These are phyloP conservation scores for Lathamus discolor DNA, from an alignment of 2,113 vertebrate genomes.

Conservation along the genomic window DNA sequence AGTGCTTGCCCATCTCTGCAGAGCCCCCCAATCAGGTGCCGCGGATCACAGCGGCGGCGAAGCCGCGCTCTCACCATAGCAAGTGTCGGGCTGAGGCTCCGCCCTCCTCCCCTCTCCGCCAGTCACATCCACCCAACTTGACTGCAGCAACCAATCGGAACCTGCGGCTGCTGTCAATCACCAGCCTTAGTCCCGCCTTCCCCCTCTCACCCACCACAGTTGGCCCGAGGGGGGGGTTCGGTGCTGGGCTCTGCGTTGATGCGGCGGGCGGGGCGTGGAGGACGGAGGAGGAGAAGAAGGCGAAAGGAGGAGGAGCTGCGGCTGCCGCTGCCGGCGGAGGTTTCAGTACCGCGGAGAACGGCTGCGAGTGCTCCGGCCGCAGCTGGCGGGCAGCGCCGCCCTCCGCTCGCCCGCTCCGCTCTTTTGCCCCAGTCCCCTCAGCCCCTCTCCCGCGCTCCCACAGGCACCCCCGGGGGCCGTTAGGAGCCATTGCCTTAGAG, in stretches of 20 bases:
- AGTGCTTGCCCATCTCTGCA: fast-evolving
- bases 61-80: background rate
- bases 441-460: background rate
- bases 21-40: background rate
- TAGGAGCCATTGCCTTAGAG: background rate
- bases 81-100: background rate
- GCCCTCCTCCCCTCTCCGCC: background rate
- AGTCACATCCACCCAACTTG: background rate
- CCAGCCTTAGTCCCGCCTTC: background rate
- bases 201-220: background rate
- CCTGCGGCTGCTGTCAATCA: background rate
- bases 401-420: background rate
- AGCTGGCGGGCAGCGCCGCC: background rate
- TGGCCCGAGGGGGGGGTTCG: background rate
- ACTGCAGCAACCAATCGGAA: background rate
- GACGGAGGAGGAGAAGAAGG: background rate
- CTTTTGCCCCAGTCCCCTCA: background rate
- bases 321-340: background rate
- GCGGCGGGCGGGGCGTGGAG: background rate
- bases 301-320: background rate
- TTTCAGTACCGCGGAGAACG: conserved; percentile 56
- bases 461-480: background rate
- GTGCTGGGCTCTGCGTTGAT: background rate
- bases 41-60: fast-evolving
- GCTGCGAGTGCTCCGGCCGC: background rate